Conservation (phyloP, 2,888 invertebrate genomes). For the Synanthedon vespiformis region DNA sequence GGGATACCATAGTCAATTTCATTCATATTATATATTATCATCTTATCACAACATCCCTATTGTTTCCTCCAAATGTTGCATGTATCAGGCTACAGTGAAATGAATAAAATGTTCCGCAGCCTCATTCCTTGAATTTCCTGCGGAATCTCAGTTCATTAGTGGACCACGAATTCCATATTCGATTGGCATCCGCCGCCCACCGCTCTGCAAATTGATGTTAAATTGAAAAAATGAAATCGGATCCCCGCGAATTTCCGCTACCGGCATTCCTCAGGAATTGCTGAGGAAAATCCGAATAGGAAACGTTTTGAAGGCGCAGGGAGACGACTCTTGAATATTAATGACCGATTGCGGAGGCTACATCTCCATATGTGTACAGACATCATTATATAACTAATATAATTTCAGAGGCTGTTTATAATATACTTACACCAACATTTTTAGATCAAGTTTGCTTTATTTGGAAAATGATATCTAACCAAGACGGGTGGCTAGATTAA, state of each 20-base stretch:
- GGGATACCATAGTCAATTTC: too few relatives aligned
- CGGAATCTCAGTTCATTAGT: not conserved
- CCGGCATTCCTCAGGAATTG: constrained; percentile 1
- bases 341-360: constrained; percentile 5
- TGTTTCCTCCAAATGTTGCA: too few relatives aligned
- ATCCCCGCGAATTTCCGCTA: not conserved
- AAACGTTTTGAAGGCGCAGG: constrained; percentile 7
- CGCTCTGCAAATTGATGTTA: not conserved
- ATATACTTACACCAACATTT: too few relatives aligned
- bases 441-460: too few relatives aligned
- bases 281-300: constrained; percentile 8
- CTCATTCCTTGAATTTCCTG: not conserved
- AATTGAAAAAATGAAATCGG: not conserved
- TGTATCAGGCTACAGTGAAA: too few relatives aligned
- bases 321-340: constrained; percentile 9
- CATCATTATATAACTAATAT: too few relatives aligned
- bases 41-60: too few relatives aligned
- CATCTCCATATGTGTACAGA: not conserved
- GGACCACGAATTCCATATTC: not conserved
- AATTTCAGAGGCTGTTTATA: too few relatives aligned
- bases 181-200: not conserved
- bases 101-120: not conserved
- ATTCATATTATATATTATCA: too few relatives aligned
- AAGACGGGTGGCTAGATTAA: too few relatives aligned
- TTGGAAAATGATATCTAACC: too few relatives aligned